phyloP scores from a whole-genome alignment of 2,888 invertebrate genomes.

The Stenurella melanura region DNA sequence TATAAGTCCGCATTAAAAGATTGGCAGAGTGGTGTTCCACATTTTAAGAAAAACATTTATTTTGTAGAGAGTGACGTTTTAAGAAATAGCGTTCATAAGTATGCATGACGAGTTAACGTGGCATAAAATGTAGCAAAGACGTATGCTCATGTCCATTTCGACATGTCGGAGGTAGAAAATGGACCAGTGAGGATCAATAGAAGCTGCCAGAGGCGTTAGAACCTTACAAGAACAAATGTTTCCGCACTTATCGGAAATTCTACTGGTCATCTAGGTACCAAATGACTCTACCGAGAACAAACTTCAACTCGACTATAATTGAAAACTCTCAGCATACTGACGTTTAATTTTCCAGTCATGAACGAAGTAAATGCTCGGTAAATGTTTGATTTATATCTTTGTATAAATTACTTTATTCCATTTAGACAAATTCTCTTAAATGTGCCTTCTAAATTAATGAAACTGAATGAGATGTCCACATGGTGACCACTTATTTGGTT shows the following conservation, averaged over 20 bases:
- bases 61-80: slow-evolving; percentile 51
- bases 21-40: slow-evolving; percentile 37
- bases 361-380: slow-evolving; percentile 5
- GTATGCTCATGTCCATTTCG: slow-evolving; percentile 59
- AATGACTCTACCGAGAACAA: slow-evolving; percentile 52
- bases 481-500: slow-evolving; percentile 24
- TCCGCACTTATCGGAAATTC: slow-evolving; percentile 50
- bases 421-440: slow-evolving; percentile 7
- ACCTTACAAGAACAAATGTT: slow-evolving; percentile 58
- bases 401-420: slow-evolving; percentile 4
- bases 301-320: slow-evolving; percentile 49
- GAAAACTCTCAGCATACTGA: slow-evolving; percentile 48
- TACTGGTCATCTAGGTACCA: slow-evolving; percentile 56
- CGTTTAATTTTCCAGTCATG: slow-evolving; percentile 27
- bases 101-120: slow-evolving; percentile 60
- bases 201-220: slow-evolving; percentile 52
- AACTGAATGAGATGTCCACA: slow-evolving; percentile 15
- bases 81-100: slow-evolving; percentile 57
- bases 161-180: slow-evolving; percentile 53
- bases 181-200: slow-evolving; percentile 58
- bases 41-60: slow-evolving; percentile 53
- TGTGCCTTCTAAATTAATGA: slow-evolving; percentile 13
- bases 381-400: slow-evolving; percentile 28
- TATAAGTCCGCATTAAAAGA: slow-evolving; percentile 38
- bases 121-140: slow-evolving; percentile 58